Base-by-base conservation (phyloP, 2,797 vertebrate genomes). In the Xerus rutilus region DNA sequence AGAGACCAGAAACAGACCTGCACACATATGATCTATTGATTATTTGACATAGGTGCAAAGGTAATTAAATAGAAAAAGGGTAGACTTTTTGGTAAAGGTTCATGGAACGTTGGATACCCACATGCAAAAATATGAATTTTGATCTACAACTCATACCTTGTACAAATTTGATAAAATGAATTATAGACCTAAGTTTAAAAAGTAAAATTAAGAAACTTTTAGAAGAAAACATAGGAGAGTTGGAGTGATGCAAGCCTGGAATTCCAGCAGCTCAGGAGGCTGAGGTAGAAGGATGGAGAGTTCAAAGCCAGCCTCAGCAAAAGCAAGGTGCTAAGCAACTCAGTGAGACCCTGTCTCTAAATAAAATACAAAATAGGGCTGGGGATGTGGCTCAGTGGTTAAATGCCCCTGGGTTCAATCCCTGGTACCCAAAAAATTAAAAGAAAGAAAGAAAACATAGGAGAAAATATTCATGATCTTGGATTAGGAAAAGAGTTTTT, bases 401-500 rank as follows among this genome's bases (percentile, higher is more conserved):
- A 57, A 57, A 21, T 57, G 7, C 54, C 54, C 54, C 54, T 57
- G 7, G 54, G 54, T 57, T 57, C 54, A 57, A 57, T 57, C 20
- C 54, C 54, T 57, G 2, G 54, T 57, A 57, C 7, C 18, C 20
- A 57, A 17, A 21, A 57, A 57, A 39, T 39, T 39, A 17, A 21
- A 57, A 57, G 18, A 57, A 93, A 92, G 7, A 21, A 57, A 57
- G 54, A 8, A 21, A 54, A 86, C 14, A 52, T 15, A 52, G 39
- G 57, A 86, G 10, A 78, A 94, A 95, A 92, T 65, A 90, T 87
- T 47, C 57, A 30, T 96, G 67, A 73, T 28, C 57, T 65, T 54
- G 17, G 18, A 45, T 47, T 79, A 67, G 86, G 65, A 64, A 70
- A 69, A 76, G 49, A 84, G 23, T 72, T 88, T 84, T 90, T 86